These are phyloP conservation scores for Dichetophora obliterata DNA, from an alignment of 2,888 invertebrate species.

Conservation along the genomic window DNA sequence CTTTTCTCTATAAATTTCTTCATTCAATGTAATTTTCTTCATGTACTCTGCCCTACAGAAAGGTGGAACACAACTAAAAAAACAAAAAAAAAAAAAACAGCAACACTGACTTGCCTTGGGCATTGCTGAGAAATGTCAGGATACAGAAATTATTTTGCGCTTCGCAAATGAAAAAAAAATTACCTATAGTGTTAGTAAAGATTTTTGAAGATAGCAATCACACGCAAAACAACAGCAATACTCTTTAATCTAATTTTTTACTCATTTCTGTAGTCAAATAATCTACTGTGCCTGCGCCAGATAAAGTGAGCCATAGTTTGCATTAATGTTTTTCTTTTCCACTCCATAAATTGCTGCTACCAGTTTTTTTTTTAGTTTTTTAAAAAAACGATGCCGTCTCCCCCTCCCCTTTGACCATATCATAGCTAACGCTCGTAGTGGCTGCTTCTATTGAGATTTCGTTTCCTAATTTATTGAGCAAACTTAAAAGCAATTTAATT, in stretches of 20 bases:
- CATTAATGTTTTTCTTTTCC: not conserved
- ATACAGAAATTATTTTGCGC: conserved; percentile 2
- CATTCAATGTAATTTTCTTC: conserved; percentile 17
- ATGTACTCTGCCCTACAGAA: not conserved
- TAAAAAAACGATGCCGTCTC: not conserved
- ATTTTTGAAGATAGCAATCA: conserved; percentile 30
- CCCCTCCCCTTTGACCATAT: not conserved
- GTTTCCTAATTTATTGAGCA: conserved; percentile 46
- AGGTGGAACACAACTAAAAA: not conserved
- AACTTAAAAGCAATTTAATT: conserved; percentile 48
- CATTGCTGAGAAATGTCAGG: conserved; percentile 11
- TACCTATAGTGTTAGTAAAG: conserved; percentile 25
- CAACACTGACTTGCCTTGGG: not conserved
- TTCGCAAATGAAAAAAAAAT: not conserved
- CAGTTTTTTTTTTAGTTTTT: not conserved
- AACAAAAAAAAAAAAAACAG: not conserved
- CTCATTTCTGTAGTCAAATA: not conserved
- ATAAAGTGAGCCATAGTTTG: not conserved
- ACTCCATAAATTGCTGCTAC: conserved; percentile 13
- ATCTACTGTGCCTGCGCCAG: not conserved
- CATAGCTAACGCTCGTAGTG: not conserved
- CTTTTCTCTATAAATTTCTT: conserved; percentile 11
- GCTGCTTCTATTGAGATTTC: conserved; percentile 43
- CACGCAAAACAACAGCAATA: not conserved
- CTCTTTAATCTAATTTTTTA: not conserved